Evolutionary conservation across 2,888 invertebrate genomes (phyloP).

Genomic region (Xanthorhoe spadicearia): DNA sequence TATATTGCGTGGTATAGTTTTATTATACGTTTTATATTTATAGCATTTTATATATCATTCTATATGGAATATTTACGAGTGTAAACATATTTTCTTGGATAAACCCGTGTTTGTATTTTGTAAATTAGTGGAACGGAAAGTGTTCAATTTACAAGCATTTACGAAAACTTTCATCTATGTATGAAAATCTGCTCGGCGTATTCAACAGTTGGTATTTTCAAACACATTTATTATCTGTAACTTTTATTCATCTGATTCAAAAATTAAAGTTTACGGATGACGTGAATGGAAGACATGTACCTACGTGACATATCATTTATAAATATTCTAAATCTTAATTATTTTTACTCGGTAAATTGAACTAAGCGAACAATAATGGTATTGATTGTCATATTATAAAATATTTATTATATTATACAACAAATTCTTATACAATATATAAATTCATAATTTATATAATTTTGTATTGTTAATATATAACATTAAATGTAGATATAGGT

Average conservation of each 20-base stretch:
- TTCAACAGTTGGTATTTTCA: background rate
- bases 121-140: constrained; percentile 23
- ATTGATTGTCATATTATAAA: background rate
- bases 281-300: constrained; percentile 46
- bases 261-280: constrained; percentile 24
- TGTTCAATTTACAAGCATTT: constrained; percentile 30
- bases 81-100: constrained; percentile 33
- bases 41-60: constrained; percentile 38
- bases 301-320: constrained; percentile 74
- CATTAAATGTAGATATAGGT: too few relatives aligned
- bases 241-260: constrained; percentile 26
- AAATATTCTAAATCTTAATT: constrained; percentile 59
- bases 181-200: background rate
- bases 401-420: background rate
- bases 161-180: constrained; percentile 15
- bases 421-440: background rate
- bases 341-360: constrained; percentile 56
- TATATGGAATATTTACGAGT: constrained; percentile 29
- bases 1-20: constrained; percentile 44
- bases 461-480: background rate
- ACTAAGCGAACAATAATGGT: constrained; percentile 35
- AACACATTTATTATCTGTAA: background rate
- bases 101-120: constrained; percentile 25
- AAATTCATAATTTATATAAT: background rate
- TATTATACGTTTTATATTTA: constrained; percentile 46